phyloP scores from a whole-genome alignment of 2,113 vertebrate species.

The Tachysurus fulvidraco region DNA sequence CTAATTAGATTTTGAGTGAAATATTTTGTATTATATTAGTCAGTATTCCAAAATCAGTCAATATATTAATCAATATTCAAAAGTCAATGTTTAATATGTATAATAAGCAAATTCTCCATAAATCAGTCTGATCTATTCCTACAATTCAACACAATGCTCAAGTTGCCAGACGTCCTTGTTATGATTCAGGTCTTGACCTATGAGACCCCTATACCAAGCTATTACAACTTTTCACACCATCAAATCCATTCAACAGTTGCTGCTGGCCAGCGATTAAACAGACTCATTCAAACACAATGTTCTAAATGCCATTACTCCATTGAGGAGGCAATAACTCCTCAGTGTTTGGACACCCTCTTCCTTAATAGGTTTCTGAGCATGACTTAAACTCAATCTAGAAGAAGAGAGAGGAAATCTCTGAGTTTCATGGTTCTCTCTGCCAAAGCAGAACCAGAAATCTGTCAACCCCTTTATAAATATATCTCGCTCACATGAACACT shows the following conservation, averaged over 20 bases:
- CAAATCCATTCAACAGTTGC: neutral
- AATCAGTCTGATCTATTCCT: neutral
- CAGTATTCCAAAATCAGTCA: neutral
- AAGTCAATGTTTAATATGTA: neutral
- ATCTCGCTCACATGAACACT: neutral
- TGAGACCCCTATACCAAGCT: neutral
- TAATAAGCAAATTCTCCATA: neutral
- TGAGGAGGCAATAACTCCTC: constrained; percentile 27
- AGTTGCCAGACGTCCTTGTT: neutral
- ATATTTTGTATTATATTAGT: neutral
- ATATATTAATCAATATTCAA: neutral
- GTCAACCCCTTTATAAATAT: neutral
- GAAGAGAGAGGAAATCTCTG: constrained; percentile 12
- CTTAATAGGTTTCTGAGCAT: constrained; percentile 20
- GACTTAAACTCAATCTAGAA: constrained; percentile 4
- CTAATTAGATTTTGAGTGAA: neutral
- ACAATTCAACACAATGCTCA: neutral
- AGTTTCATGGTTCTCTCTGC: neutral
- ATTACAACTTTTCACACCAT: constrained; percentile 1
- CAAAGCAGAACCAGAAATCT: neutral
- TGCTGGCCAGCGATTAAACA: neutral
- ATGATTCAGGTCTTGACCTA: neutral
- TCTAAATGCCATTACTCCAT: neutral
- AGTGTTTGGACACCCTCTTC: constrained; percentile 31
- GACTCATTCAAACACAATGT: neutral